Conservation (phyloP, 1,140 invertebrate genomes). For the Harpegnathos saltator region DNA sequence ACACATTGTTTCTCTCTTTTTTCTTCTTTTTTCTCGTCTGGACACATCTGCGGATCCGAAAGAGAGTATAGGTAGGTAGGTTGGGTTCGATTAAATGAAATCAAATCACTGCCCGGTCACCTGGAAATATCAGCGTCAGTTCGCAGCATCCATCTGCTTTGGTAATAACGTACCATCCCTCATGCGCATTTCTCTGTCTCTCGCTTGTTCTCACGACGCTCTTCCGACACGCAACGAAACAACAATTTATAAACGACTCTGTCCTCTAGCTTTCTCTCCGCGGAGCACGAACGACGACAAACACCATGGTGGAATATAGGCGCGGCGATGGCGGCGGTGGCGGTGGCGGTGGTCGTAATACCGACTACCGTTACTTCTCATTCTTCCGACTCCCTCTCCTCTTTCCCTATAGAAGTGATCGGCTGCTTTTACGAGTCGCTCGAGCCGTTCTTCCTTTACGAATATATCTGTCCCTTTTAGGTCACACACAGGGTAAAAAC, state of each 20-base stretch:
- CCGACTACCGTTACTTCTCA: slow-evolving; percentile 71
- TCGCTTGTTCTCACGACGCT: slow-evolving; percentile 21
- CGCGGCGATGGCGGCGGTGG: slow-evolving; percentile 62
- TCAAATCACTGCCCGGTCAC: too few relatives aligned
- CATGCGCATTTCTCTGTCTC: slow-evolving; percentile 1
- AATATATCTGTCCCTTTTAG: too few relatives aligned
- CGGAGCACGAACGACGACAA: slow-evolving; percentile 56
- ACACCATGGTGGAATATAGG: slow-evolving; percentile 63
- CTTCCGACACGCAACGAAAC: slow-evolving; percentile 27
- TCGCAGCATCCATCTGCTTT: not conserved
- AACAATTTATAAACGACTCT: slow-evolving; percentile 35
- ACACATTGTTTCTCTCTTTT: not conserved
- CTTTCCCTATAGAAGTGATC: slow-evolving; percentile 45
- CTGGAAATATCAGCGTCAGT: not conserved
- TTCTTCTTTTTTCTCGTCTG: not conserved
- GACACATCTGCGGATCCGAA: too few relatives aligned
- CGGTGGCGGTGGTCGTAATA: slow-evolving; percentile 58
- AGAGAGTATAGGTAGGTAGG: too few relatives aligned
- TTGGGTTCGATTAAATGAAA: too few relatives aligned
- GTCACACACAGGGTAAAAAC: too few relatives aligned
- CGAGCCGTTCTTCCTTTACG: slow-evolving; percentile 9
- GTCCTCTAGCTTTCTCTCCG: slow-evolving; percentile 62
- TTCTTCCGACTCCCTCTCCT: slow-evolving; percentile 59
- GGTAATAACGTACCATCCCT: slow-evolving; percentile 17
- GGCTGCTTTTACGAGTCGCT: slow-evolving; percentile 51